Base-by-base conservation (phyloP, 2,797 vertebrate genomes). In the Scolopax rusticola region DNA sequence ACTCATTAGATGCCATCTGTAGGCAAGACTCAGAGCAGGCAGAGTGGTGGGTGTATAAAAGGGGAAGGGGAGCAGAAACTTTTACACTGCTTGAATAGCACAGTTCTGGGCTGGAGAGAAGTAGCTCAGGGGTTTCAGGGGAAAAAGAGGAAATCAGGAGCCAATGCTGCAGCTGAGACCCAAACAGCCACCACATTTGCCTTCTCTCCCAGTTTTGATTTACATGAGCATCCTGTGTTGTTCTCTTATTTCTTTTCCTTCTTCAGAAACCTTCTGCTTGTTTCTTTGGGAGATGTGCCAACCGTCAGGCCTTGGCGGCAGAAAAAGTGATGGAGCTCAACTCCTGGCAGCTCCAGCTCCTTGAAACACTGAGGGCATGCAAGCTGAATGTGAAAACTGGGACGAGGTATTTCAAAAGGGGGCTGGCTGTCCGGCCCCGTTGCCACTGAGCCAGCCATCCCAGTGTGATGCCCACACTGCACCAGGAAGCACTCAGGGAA, bases 221-320 rank as follows among this genome's bases (percentile, higher is more conserved):
- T 75, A 97, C 96, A 81, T 96, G 91, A 96, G 63, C 94, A 91
- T 97, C 82, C 84, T 61, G 11, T 83, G 87, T 82, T 90, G 65
- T 90, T 87, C 86, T 79, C 60, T 95, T 89, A 95, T 73, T 97
- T 91, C 96, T 83, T 69, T 97, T 95, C 82, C 61, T 85, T 91
- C 87, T 89, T 78, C 80, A 94, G 79, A 90, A 93, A 85, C 12
- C 65, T 85, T 87, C 75, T 89, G 71, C 61, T 63, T 96, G 77
- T 97, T 95, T 97, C 79, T 90, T 79, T 84, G 75, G 89, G 94
- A 97, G 19, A 45, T 21, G 43, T 95, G 81, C 89, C 60, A 93
- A 84, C 78, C 23, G 3, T 77, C 11, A 7, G 60, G 77, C 43
- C 71, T 89, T 71, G 73, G 75, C 5, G 6, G 61, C 4, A 43